Evolutionary conservation across 2,113 vertebrate species (phyloP).

Genomic region (Hydropotes inermis): DNA sequence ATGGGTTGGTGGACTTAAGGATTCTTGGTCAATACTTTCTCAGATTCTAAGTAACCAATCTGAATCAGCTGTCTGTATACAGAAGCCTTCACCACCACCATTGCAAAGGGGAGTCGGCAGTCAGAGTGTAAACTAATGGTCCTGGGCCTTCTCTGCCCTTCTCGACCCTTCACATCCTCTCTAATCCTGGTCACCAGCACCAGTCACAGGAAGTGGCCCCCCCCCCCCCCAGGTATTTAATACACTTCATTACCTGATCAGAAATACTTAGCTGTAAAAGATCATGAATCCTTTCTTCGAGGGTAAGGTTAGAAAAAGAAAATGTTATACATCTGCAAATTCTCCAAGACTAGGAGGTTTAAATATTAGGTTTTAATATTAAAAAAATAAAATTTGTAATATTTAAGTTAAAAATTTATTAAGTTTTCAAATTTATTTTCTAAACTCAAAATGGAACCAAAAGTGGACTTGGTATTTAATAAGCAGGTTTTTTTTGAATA

Average conservation of each 20-base stretch:
- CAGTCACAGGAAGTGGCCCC: neutral
- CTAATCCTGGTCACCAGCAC: neutral
- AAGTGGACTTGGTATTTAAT: neutral
- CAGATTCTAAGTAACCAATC: neutral
- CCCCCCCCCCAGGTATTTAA: neutral
- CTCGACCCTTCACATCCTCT: neutral
- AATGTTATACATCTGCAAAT: neutral
- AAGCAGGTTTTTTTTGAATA: neutral
- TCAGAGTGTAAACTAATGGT: neutral
- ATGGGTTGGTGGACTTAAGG: neutral
- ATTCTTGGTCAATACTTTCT: constrained; percentile 18
- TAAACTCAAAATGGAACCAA: constrained; percentile 1
- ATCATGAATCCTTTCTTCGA: neutral
- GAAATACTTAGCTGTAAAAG: neutral
- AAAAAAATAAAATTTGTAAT: constrained; percentile 2
- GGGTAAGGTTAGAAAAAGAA: neutral
- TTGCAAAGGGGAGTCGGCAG: neutral
- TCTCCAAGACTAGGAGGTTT: neutral
- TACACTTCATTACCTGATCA: neutral
- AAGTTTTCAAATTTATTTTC: constrained; percentile 20
- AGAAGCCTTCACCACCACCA: neutral
- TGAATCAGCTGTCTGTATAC: neutral
- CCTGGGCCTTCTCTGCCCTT: neutral
- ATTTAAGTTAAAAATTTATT: constrained; percentile 4
- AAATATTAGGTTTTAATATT: constrained; percentile 12